Evolutionary conservation across 2,113 vertebrate species (phyloP).

Genomic region (Choloepus hoffmanni): DNA sequence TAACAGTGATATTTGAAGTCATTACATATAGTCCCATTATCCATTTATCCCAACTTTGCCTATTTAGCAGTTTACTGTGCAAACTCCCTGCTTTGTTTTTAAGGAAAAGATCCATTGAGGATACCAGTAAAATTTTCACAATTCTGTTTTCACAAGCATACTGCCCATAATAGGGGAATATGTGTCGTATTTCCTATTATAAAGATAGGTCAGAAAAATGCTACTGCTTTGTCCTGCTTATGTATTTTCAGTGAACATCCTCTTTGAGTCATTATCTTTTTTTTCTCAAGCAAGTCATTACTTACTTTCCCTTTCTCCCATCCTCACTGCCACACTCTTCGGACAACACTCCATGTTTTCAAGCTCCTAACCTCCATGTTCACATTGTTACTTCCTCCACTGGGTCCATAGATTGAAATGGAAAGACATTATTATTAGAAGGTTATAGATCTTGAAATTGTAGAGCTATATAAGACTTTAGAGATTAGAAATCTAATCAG

Average conservation of each 20-base stretch:
- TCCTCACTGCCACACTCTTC: not conserved
- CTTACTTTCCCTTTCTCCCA: not conserved
- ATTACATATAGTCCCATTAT: slow-evolving; percentile 72
- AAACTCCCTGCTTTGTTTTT: not conserved
- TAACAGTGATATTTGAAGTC: slow-evolving; percentile 76
- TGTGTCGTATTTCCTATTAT: not conserved
- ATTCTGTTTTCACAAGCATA: not conserved
- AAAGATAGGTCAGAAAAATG: not conserved
- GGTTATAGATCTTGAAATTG: not conserved
- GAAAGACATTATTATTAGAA: not conserved
- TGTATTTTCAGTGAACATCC: not conserved
- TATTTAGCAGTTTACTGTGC: slow-evolving; percentile 52
- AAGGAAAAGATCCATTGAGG: slow-evolving; percentile 5
- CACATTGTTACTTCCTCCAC: not conserved
- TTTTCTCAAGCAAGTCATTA: not conserved
- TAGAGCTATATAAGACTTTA: not conserved
- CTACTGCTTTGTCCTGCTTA: not conserved
- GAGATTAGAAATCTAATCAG: not conserved
- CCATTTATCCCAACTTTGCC: slow-evolving; percentile 63
- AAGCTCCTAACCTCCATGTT: not conserved
- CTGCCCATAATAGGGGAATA: not conserved
- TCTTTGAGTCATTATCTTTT: not conserved
- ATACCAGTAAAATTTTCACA: not conserved
- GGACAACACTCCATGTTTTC: not conserved
- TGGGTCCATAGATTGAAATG: not conserved